These are phyloP conservation scores for Pogonus chalceus DNA, from an alignment of 1,140 invertebrate species.

Conservation along the genomic window DNA sequence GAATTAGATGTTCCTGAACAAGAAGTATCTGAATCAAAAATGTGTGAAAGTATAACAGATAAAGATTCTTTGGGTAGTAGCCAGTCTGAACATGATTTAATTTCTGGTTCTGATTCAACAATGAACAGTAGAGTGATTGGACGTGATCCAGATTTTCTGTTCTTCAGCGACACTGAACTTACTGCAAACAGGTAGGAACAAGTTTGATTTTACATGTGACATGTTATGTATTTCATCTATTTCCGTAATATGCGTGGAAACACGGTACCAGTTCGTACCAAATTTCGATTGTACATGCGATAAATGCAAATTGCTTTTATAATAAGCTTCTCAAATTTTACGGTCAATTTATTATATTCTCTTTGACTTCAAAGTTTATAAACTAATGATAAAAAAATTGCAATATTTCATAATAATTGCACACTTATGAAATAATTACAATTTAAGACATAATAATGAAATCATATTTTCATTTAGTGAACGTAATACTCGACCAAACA, in stretches of 20 bases:
- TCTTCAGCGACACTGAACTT: slow-evolving; percentile 86
- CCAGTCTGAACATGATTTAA: slow-evolving; percentile 29
- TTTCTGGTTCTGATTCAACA: slow-evolving; percentile 7
- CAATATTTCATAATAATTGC: too few species aligned
- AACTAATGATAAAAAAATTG: too few species aligned
- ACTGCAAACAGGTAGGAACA: slow-evolving; percentile 52
- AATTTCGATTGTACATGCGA: too few species aligned
- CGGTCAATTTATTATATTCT: too few species aligned
- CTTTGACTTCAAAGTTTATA: too few species aligned
- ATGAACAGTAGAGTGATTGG: slow-evolving; percentile 20
- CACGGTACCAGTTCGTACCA: too few species aligned
- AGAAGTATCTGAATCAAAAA: slow-evolving; percentile 20
- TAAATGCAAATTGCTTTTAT: too few species aligned
- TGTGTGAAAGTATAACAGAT: slow-evolving; percentile 27
- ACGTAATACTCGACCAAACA: slow-evolving; percentile 19
- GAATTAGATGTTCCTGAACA: slow-evolving; percentile 4
- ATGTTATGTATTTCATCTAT: too few species aligned
- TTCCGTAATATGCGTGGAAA: too few species aligned
- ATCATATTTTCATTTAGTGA: background rate
- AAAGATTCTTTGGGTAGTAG: slow-evolving; percentile 31
- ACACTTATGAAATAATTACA: too few species aligned
- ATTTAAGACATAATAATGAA: too few species aligned
- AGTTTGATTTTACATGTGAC: background rate
- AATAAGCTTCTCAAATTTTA: too few species aligned
- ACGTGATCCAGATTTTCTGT: slow-evolving; percentile 61